These are phyloP conservation scores for Homalodisca vitripennis DNA, from an alignment of 1,140 invertebrate genomes.

Conservation along the genomic window DNA sequence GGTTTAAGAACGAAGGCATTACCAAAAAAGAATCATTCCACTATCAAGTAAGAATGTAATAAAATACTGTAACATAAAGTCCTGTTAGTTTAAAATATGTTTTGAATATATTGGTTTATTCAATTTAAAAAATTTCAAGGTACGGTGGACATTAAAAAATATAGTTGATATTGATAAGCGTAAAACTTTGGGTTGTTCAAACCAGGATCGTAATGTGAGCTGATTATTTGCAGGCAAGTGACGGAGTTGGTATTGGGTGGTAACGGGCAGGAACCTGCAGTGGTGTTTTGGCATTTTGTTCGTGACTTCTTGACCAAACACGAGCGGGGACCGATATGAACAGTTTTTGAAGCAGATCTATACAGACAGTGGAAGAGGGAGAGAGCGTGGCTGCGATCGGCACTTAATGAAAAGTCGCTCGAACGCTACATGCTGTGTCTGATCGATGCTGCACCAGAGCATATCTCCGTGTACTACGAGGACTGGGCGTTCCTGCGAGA, in stretches of 20 bases:
- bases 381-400: constrained; percentile 83
- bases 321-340: constrained; percentile 80
- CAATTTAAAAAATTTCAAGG: too few species aligned
- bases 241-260: constrained; percentile 54
- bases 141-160: too few species aligned
- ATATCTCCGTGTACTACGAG: constrained; percentile 68
- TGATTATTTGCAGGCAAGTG: constrained; percentile 59
- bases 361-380: constrained; percentile 77
- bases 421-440: constrained; percentile 82
- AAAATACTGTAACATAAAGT: too few species aligned
- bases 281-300: constrained; percentile 66
- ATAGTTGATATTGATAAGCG: too few species aligned
- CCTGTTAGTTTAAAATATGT: too few species aligned
- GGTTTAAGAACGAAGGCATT: constrained; percentile 56
- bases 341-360: constrained; percentile 77
- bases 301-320: constrained; percentile 76
- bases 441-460: constrained; percentile 47
- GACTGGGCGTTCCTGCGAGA: constrained; percentile 78
- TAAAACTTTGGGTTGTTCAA: too few species aligned
- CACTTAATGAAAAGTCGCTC: constrained; percentile 85
- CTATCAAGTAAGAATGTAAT: constrained; percentile 49
- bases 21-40: constrained; percentile 37
- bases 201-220: too few species aligned
- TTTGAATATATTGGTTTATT: too few species aligned
- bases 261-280: constrained; percentile 39